Evolutionary conservation across 2,888 invertebrate genomes (phyloP), one percentile per base, ranked within the genome.

Genomic region (Physocephala rufipes): DNA sequence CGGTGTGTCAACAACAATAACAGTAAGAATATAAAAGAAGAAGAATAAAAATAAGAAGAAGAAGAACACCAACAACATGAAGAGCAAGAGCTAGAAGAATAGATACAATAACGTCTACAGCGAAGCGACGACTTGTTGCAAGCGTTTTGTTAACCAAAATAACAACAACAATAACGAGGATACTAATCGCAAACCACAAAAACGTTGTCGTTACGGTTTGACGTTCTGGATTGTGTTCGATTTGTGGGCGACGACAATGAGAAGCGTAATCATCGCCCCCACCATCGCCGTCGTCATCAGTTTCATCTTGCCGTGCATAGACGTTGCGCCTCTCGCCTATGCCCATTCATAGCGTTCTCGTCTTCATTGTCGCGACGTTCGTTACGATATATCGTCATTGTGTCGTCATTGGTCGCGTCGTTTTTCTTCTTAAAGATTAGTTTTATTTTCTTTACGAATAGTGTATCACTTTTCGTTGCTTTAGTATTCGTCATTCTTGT

Each of bases 401-500:
- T n/a, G n/a, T n/a, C 49, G 49, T 49, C 62, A 63, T 70, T 62
- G 69, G 51, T 49, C 59, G 55, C 19, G 55, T 63, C 58, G 45
- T 59, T 59, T 24, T 67, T 45, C 45, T 15, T 19, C 19, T 59
- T 49, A 28, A 9, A 7, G 4, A 36, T 36, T 36, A 4, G 4
- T 36, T 36, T 36, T 36, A 36, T 36, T 36, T 36, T 36, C 5
- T n/a, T 36, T 36, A 36, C 36, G 36, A 36, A 36, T 36, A 36
- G 36, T 36, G n/a, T n/a, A n/a, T n/a, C n/a, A n/a, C n/a, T 28
- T 16, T 15, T 51, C 19, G 13, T 51, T 72, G 55, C 58, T 69
- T 49, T 59, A 47, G 43, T 64, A 63, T 2, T 28, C 70, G 66
- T 58, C 70, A 36, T 67, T 64, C 30, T 66, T 67, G 58, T 43